A percentile compares a stretch with the other conserved stretches of the same genome.
phyloP scores from a whole-genome alignment of 2,888 invertebrate species.

The Folsomia candida region DNA sequence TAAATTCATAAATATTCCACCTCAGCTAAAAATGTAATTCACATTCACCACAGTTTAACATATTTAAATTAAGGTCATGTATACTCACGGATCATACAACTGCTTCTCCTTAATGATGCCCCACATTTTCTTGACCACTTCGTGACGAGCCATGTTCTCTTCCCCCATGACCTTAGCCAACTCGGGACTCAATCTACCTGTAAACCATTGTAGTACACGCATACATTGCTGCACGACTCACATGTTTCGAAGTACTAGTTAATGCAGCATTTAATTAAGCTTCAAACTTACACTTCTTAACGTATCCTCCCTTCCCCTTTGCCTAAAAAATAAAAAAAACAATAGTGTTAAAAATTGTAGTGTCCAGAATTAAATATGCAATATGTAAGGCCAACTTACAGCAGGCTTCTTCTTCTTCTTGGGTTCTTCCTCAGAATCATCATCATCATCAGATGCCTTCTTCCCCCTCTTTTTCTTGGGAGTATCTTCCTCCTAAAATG shows the following conservation, averaged over 20 bases:
- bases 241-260: too few relatives aligned
- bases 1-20: too few relatives aligned
- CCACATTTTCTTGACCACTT: constrained; percentile 88
- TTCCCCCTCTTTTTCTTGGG: constrained; percentile 63
- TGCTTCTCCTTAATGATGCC: constrained; percentile 83
- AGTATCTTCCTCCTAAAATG: constrained; percentile 13
- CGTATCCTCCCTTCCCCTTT: not conserved
- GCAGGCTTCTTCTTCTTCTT: constrained; percentile 56
- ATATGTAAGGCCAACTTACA: constrained; percentile 48
- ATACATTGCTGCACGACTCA: too few relatives aligned
- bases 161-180: constrained; percentile 80
- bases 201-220: too few relatives aligned
- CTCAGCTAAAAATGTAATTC: too few relatives aligned
- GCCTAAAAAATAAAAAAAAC: not conserved
- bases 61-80: too few relatives aligned
- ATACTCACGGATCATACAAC: constrained; percentile 88
- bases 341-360: not conserved
- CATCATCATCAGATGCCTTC: too few relatives aligned
- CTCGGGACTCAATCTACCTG: constrained; percentile 79
- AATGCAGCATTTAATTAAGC: not conserved
- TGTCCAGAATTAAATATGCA: not conserved
- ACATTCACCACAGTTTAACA: too few relatives aligned
- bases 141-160: constrained; percentile 79
- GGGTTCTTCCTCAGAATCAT: constrained; percentile 66
- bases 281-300: not conserved